Percentiles rank a stretch among this genome's conserved stretches.
Conservation (phyloP, 53 echinoderm and acorn worm species). For the Hippasteria phrygiana region DNA sequence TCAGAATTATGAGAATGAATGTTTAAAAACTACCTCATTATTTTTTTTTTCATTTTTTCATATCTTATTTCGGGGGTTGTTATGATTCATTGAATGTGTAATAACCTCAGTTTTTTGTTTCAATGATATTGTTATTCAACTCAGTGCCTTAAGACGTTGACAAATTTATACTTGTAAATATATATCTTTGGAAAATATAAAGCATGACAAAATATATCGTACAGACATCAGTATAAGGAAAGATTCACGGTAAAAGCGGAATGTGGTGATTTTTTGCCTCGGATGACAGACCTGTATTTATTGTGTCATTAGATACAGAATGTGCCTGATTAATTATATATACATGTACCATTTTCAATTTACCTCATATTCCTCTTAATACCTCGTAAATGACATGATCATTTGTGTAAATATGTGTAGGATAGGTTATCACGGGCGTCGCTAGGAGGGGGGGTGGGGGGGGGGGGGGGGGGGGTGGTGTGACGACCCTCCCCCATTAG, state of each 20-base stretch:
- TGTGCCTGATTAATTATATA: constrained; percentile 15
- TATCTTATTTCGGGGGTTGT: too few species aligned
- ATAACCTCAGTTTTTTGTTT: background rate
- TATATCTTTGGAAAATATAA: constrained; percentile 18
- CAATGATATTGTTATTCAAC: background rate
- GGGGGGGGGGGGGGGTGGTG: too few species aligned
- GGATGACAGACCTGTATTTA: background rate
- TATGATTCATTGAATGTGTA: background rate
- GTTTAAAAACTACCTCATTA: constrained; percentile 49
- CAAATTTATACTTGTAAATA: constrained; percentile 36
- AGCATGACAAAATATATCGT: constrained; percentile 37
- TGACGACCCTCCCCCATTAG: too few species aligned
- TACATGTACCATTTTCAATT: background rate
- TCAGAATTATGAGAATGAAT: background rate
- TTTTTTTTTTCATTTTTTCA: constrained; percentile 10
- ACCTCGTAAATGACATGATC: constrained; percentile 31
- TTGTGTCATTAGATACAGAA: background rate
- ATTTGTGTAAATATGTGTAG: background rate
- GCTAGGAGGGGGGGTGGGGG: too few species aligned
- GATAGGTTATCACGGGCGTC: too few species aligned
- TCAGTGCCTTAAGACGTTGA: constrained; percentile 29
- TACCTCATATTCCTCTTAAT: constrained; percentile 35
- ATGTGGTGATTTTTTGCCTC: background rate
- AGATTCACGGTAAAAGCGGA: background rate
- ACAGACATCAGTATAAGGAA: background rate